Evolutionary conservation across 2,888 invertebrate genomes (phyloP).

Genomic region (Anagyrus pseudococci): DNA sequence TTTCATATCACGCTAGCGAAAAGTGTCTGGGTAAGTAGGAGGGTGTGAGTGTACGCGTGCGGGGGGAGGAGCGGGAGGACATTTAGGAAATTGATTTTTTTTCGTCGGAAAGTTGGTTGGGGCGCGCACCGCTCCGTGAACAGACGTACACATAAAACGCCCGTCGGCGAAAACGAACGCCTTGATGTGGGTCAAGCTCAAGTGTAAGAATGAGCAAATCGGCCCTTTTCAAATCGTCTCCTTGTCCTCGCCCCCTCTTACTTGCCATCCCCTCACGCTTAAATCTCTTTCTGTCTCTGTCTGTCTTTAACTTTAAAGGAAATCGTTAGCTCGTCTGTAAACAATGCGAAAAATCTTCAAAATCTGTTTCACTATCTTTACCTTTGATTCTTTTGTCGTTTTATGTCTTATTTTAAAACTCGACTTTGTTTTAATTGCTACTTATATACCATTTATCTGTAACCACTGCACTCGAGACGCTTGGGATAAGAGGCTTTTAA

Average conservation of each 20-base stretch:
- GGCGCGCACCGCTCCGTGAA: background rate
- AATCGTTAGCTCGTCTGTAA: too few relatives aligned
- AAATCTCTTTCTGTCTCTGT: background rate
- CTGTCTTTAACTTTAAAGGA: too few relatives aligned
- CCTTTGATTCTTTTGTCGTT: too few relatives aligned
- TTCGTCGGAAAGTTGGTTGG: background rate
- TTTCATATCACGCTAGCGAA: background rate
- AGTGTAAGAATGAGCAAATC: constrained; percentile 22
- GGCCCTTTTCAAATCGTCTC: constrained; percentile 3
- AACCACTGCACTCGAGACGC: too few relatives aligned
- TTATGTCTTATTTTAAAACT: too few relatives aligned
- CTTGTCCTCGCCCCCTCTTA: too few relatives aligned
- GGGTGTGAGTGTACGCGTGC: background rate
- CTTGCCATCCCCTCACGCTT: background rate
- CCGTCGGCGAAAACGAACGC: background rate
- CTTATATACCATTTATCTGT: too few relatives aligned
- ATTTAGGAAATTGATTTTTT: constrained; percentile 40
- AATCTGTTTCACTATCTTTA: background rate
- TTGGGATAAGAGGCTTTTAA: too few relatives aligned
- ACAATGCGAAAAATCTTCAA: background rate
- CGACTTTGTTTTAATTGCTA: too few relatives aligned
- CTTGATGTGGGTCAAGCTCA: constrained; percentile 39
- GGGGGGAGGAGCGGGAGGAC: constrained; percentile 10
- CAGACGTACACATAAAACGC: background rate
- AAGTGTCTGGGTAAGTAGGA: constrained; percentile 2